Evolutionary conservation across 2,888 invertebrate species (phyloP).

Genomic region (Mantis religiosa): DNA sequence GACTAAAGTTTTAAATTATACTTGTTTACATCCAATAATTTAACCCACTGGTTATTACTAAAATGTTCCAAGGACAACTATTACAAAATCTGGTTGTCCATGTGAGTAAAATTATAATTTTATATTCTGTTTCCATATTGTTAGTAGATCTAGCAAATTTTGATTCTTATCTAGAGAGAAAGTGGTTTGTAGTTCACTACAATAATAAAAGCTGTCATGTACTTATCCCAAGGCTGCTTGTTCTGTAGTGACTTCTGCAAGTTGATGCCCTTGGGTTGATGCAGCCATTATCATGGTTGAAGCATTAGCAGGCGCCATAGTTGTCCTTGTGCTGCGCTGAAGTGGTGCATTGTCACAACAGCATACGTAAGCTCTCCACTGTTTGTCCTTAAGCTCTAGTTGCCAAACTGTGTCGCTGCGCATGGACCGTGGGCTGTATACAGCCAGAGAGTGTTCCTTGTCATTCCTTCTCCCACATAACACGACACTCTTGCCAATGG

Average conservation of each 20-base stretch:
- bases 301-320: background rate
- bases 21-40: too few species aligned
- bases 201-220: too few species aligned
- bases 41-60: too few species aligned
- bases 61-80: too few species aligned
- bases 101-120: too few species aligned
- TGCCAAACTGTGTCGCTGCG: slow-evolving; percentile 32
- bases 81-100: too few species aligned
- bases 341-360: slow-evolving; percentile 30
- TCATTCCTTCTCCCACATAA: slow-evolving; percentile 15
- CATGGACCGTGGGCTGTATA: slow-evolving; percentile 27
- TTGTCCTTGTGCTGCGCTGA: background rate
- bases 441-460: slow-evolving; percentile 16
- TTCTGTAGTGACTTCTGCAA: background rate
- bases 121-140: too few species aligned
- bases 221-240: background rate
- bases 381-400: slow-evolving; percentile 32
- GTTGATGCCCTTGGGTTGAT: background rate
- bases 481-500: background rate
- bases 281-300: background rate
- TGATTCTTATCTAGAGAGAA: too few species aligned
- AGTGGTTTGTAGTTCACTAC: too few species aligned
- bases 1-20: too few species aligned
- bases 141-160: too few species aligned
- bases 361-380: slow-evolving; percentile 38